Evolutionary conservation across 2,797 vertebrate species (phyloP).

Genomic region (Poeciliopsis paucimaculata): DNA sequence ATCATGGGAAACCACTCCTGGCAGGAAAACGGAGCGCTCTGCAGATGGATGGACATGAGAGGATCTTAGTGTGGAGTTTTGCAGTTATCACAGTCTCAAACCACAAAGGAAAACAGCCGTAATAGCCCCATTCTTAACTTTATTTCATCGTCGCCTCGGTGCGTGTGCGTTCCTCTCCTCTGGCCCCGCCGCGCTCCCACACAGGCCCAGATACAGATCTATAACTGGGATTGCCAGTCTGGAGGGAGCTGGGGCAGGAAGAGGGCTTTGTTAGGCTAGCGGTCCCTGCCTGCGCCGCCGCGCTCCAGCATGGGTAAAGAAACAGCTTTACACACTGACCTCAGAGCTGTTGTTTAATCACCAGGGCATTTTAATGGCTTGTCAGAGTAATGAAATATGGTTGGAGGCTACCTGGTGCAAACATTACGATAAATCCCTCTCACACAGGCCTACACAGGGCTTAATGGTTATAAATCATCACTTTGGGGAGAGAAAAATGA

Average conservation of each 20-base stretch:
- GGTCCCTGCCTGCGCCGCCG: slow-evolving; percentile 40
- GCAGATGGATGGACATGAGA: slow-evolving; percentile 46
- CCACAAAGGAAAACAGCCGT: slow-evolving; percentile 37
- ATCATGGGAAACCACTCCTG: slow-evolving; percentile 34
- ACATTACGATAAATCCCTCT: slow-evolving; percentile 84
- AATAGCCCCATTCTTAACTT: slow-evolving; percentile 56
- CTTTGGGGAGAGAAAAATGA: slow-evolving; percentile 81
- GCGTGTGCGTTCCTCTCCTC: slow-evolving; percentile 49
- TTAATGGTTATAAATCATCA: slow-evolving; percentile 81
- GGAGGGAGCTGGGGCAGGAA: slow-evolving; percentile 38
- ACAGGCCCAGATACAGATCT: slow-evolving; percentile 62
- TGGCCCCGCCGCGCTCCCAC: slow-evolving; percentile 37
- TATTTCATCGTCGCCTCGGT: slow-evolving; percentile 41
- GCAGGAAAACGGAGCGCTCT: slow-evolving; percentile 11
- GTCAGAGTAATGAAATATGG: slow-evolving; percentile 82
- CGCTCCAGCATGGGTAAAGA: slow-evolving; percentile 54
- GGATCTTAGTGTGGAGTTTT: slow-evolving; percentile 45
- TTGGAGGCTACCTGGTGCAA: slow-evolving; percentile 82
- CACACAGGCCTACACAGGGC: slow-evolving; percentile 68
- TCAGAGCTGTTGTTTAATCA: slow-evolving; percentile 81
- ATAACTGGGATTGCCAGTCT: slow-evolving; percentile 48
- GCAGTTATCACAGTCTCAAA: slow-evolving; percentile 59
- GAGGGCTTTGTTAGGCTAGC: slow-evolving; percentile 48
- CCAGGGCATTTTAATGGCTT: slow-evolving; percentile 82
- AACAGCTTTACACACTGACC: slow-evolving; percentile 63